phyloP scores from a whole-genome alignment of 23 tunicate genomes.

The Clavelina lepadiformis region DNA sequence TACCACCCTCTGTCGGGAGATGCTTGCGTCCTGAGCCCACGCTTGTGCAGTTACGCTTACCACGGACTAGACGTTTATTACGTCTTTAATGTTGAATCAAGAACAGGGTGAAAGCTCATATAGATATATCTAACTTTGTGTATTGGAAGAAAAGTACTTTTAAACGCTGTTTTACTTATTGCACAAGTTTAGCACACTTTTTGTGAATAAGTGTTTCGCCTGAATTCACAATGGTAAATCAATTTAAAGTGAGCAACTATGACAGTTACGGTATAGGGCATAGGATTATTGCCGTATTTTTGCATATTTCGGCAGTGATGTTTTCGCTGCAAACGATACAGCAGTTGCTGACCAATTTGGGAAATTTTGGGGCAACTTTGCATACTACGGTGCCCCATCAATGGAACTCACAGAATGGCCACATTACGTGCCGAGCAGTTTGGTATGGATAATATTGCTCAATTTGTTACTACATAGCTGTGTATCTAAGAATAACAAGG shows the following conservation, averaged over 20 bases:
- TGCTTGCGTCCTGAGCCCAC: constrained; percentile 5
- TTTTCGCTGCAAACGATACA: constrained; percentile 16
- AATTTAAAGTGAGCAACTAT: no score
- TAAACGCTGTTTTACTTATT: no score
- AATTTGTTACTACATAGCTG: no score
- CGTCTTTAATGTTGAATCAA: constrained; percentile 29
- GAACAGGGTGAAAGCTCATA: constrained; percentile 9
- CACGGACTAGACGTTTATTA: constrained; percentile 34
- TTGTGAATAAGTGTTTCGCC: no score
- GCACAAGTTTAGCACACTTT: no score
- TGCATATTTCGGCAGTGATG: constrained; percentile 21
- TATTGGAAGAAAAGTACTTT: no score
- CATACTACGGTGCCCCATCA: constrained; percentile 21
- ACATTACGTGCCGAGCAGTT: background rate
- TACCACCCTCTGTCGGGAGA: constrained; percentile 13
- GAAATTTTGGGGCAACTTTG: constrained; percentile 43
- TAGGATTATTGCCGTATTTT: no score
- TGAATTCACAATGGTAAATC: no score
- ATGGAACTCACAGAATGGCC: constrained; percentile 20
- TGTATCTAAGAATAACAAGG: no score
- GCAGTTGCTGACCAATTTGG: constrained; percentile 8
- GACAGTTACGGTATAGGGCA: no score
- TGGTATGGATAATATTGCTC: no score
- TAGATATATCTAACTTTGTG: no score
- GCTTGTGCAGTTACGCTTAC: constrained; percentile 28